Conservation (phyloP, 2,113 vertebrate species). For the Thamnaconus septentrionalis region DNA sequence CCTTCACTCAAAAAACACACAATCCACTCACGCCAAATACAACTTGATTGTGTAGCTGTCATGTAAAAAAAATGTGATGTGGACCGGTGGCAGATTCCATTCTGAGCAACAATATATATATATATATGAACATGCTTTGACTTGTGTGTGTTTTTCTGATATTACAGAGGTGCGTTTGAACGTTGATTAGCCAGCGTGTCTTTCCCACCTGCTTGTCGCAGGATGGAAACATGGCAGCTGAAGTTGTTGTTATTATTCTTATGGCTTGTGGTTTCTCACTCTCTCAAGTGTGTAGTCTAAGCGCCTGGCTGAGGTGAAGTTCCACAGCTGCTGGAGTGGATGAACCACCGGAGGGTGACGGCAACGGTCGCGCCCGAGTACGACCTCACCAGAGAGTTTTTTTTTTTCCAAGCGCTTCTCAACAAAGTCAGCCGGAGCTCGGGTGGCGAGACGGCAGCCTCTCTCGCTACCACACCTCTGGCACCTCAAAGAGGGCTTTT, state of each 20-base stretch:
- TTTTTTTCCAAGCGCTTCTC: conserved; percentile 31
- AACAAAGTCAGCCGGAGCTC: conserved; percentile 17
- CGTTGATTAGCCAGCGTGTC: neutral
- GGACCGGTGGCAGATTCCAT: too few species aligned
- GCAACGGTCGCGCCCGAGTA: too few species aligned
- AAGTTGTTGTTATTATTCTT: conserved; percentile 33
- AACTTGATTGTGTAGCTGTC: conserved; percentile 24
- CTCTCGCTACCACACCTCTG: conserved; percentile 75
- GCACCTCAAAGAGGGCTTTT: conserved; percentile 72
- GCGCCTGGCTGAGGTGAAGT: too few species aligned
- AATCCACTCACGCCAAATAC: too few species aligned
- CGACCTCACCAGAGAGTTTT: too few species aligned
- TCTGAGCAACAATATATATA: neutral
- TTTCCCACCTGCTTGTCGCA: conserved; percentile 43
- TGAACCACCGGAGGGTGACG: too few species aligned
- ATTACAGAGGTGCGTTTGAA: too few species aligned
- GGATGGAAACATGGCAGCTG: conserved; percentile 61
- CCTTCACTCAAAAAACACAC: conserved; percentile 34
- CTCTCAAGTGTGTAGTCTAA: too few species aligned
- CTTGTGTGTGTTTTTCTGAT: too few species aligned
- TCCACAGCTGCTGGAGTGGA: conserved; percentile 41
- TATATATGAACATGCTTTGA: conserved; percentile 7
- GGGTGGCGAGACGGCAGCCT: conserved; percentile 5
- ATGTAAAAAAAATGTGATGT: neutral
- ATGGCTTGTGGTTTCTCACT: conserved; percentile 2